Evolutionary conservation across 2,797 vertebrate species (phyloP).

Genomic region (Bradypodion ventrale): DNA sequence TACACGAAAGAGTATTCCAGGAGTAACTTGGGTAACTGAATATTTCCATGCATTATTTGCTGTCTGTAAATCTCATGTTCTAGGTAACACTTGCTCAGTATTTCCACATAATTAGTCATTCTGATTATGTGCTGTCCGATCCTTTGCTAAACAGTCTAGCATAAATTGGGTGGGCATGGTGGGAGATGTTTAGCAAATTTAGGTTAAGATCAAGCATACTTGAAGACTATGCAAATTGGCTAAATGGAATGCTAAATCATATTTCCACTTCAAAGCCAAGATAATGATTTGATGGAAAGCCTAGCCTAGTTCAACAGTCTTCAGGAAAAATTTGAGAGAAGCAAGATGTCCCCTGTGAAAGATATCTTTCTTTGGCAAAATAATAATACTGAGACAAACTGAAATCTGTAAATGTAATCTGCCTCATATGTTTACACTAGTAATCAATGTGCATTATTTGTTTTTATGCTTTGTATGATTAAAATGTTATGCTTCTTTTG

Average conservation of each 20-base stretch:
- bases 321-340: not conserved
- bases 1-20: not conserved
- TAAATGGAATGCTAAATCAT: conserved; percentile 11
- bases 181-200: conserved; percentile 1
- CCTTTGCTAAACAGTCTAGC: not conserved
- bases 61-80: not conserved
- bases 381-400: not conserved
- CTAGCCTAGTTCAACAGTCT: not conserved
- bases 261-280: conserved; percentile 22
- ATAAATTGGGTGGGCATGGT: not conserved
- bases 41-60: not conserved
- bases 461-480: not conserved
- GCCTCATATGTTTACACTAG: not conserved
- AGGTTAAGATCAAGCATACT: not conserved
- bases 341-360: not conserved
- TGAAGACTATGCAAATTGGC: conserved; percentile 19
- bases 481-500: not conserved
- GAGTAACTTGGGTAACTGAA: not conserved
- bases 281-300: conserved; percentile 8
- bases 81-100: not conserved
- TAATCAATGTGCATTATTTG: not conserved
- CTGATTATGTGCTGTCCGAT: not conserved
- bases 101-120: not conserved
- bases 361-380: not conserved
- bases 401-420: not conserved